A percentile compares a stretch with the other conserved stretches of the same genome.
phyloP scores from a whole-genome alignment of 1,140 invertebrate species.

The Leguminivora glycinivorella region DNA sequence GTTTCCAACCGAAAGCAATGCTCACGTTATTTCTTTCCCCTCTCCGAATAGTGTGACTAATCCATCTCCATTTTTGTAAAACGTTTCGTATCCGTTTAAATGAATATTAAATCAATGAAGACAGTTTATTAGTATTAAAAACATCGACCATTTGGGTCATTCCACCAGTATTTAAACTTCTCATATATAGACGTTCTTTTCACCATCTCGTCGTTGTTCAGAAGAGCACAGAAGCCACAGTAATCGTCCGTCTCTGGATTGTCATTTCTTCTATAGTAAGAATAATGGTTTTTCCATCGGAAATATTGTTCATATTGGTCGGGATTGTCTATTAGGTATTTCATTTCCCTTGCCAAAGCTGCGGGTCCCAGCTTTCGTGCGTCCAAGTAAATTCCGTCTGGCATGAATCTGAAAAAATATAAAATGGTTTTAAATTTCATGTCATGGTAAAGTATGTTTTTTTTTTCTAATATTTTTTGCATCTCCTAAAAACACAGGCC shows the following conservation, averaged over 20 bases:
- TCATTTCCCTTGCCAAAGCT: conserved; percentile 54
- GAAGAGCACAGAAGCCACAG: conserved; percentile 57
- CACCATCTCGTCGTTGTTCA: conserved; percentile 51
- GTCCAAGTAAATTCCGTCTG: conserved; percentile 63
- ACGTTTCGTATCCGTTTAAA: too few species aligned
- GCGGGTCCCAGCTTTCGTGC: conserved; percentile 49
- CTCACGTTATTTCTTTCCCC: too few species aligned
- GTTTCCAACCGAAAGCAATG: too few species aligned
- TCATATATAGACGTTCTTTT: conserved; percentile 43
- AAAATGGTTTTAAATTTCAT: not conserved
- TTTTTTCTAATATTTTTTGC: too few species aligned
- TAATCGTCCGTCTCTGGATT: conserved; percentile 56
- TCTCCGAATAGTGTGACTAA: too few species aligned
- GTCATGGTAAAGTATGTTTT: too few species aligned
- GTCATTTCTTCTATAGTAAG: conserved; percentile 46
- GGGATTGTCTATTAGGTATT: conserved; percentile 51
- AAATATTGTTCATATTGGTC: conserved; percentile 58
- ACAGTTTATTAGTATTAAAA: too few species aligned
- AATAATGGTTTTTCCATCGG: conserved; percentile 62
- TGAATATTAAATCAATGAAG: too few species aligned
- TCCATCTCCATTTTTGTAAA: too few species aligned
- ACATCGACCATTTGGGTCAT: not conserved
- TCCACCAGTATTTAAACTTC: conserved; percentile 45
- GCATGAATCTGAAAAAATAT: conserved; percentile 61
- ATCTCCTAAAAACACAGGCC: too few species aligned